These are phyloP conservation scores for Macrosteles quadrilineatus DNA, from an alignment of 1,140 invertebrate species.

Conservation along the genomic window DNA sequence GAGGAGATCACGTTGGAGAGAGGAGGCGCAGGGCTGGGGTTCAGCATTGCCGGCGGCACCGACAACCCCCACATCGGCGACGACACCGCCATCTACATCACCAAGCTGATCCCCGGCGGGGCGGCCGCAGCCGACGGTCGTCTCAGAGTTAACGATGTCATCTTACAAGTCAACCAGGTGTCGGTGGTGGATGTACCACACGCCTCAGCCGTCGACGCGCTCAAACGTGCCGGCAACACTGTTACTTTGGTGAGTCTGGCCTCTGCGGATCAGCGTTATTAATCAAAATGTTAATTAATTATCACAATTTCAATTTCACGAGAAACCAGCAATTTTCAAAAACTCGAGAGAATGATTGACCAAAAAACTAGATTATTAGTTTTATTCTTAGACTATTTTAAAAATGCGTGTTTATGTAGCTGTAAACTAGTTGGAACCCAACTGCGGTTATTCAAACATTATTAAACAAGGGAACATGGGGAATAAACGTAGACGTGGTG, in stretches of 20 bases:
- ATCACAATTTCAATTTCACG: constrained; percentile 4
- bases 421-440: too few relatives aligned
- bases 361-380: not conserved
- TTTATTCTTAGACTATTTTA: not conserved
- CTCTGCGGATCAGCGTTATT: too few relatives aligned
- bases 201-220: constrained; percentile 89
- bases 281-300: not conserved
- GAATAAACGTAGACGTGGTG: too few relatives aligned
- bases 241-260: constrained; percentile 87
- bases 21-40: constrained; percentile 86
- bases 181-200: constrained; percentile 92
- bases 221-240: constrained; percentile 92
- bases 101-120: constrained; percentile 96
- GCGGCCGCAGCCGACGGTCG: constrained; percentile 93
- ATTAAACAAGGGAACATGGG: too few relatives aligned
- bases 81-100: constrained; percentile 94
- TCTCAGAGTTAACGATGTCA: constrained; percentile 86
- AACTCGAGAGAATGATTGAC: not conserved
- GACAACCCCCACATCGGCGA: constrained; percentile 92
- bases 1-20: constrained; percentile 85
- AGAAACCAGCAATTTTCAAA: not conserved
- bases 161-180: constrained; percentile 87
- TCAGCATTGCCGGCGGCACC: constrained; percentile 96
- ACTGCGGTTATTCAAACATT: too few relatives aligned
- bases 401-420: too few relatives aligned